Evolutionary conservation across 2,113 vertebrate species (phyloP), one percentile per base, ranked within the genome.

Genomic region (Pungitius pungitius): DNA sequence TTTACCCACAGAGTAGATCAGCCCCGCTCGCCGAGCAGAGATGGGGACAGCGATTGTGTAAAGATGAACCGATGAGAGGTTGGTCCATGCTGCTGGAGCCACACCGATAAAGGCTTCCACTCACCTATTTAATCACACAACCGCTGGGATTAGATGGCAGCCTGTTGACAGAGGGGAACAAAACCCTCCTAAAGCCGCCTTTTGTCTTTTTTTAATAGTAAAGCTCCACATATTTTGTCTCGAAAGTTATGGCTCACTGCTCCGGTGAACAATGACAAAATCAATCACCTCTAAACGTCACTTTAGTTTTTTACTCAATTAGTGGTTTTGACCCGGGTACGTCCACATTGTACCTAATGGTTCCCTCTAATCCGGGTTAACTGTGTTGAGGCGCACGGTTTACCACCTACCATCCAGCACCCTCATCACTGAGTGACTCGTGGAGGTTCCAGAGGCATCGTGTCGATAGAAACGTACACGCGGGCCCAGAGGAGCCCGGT

Each of bases 21-120:
- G 52, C 42, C 58, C 63, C 66, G 45, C 37, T 14, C 4, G 58
- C 24, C 0, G 13, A 14, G 47, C 18, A 59, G 30, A 74, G 20
- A 63, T 56, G 33, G 77, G 35, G 51, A 55, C 68, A 58, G 55
- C 7, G 12, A 49, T 47, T 45, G 61, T 65, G 43, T 2, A 8
- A 47, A 58, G 76, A 85, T 76, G 18, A 69, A 82, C 17, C 3
- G 33, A 54, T 49, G 59, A 26, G 43, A 68, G 30, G 17, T 68
- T 54, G 40, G 55, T 74, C 8, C 39, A 17, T 60, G 40, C 52
- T 20, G 43, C 64, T n/a, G 71, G 51, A 40, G 39, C 39, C 13
- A 1, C 12, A 55, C 26, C 8, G 27, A 24, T 33, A 69, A 75
- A 69, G 4, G 15, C 20, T 63, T 63, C 37, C 33, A 58, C 43